Base-by-base conservation (phyloP, 2,113 vertebrate species). In the Monarcha castaneiventris region DNA sequence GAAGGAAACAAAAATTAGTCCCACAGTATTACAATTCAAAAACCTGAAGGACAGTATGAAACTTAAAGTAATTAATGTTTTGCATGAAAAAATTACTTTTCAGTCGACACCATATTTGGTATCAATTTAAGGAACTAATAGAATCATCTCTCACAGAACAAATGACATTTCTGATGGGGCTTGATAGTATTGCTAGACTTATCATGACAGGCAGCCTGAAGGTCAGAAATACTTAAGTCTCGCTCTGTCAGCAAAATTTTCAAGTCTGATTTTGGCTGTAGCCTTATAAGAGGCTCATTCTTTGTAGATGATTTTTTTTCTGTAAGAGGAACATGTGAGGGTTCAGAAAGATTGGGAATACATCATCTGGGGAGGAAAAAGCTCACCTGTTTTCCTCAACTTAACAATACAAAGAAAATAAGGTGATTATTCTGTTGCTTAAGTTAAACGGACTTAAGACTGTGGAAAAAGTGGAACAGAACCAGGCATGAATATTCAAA, bases 321-420 rank as follows among this genome's bases (percentile, higher is more conserved):
- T 44, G 7, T 33, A 17, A 56, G 39, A 20, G 18, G 19, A 87
- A 52, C 6, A n/a, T 2, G 0, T 25, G n/a, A 55, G 4, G 1
- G 2, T 59, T 66, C 41, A 61, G 66, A 84, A n/a, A 56, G 3
- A 16, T 41, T 76, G 35, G 17, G 43, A 81, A 46, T n/a, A 23
- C 2, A 30, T 29, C 20, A 51, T 6, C 5, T 55, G 13, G 5
- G 10, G 12, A 63, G 23, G 18, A 3, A 30, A 46, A 67, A 84
- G n/a, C 11, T 51, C 32, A 66, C 6, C 6, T 61, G 22, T n/a
- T 94, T 82, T 52, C 8, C 30, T 67, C 4, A 39, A 5, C 29
- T 77, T 33, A 80, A 10, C 10, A 82, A 48, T 32, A 30, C 2
- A 25, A 72, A 72, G 54, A 35, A 22, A 75, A 35, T 21, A 64